phyloP scores from a whole-genome alignment of 30 jellyfish, hydroid and myxozoan genomes.

The Chrysaora quinquecirrha region DNA sequence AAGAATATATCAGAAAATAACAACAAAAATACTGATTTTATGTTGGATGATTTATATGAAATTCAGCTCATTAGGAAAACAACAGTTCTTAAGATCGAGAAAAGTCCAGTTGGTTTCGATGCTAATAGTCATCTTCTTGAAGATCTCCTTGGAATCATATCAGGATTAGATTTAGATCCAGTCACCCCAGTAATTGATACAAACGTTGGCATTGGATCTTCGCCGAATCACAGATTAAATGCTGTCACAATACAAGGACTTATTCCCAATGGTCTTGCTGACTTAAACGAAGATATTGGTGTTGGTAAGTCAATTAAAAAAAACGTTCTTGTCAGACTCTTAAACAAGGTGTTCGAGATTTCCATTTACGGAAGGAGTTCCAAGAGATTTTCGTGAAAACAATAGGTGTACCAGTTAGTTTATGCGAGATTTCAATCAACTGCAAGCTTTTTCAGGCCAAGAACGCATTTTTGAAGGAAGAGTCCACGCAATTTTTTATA shows the following conservation, averaged over 20 bases:
- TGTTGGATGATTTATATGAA: constrained; percentile 30
- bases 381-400: too few species aligned
- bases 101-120: constrained; percentile 34
- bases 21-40: not conserved
- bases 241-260: constrained; percentile 86
- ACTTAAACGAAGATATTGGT: constrained; percentile 37
- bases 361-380: too few species aligned
- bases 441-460: too few species aligned
- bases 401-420: too few species aligned
- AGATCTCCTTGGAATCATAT: constrained; percentile 81
- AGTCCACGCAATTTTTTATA: too few species aligned
- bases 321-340: too few species aligned
- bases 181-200: constrained; percentile 46
- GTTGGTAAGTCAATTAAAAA: constrained; percentile 57
- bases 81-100: constrained; percentile 50
- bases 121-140: constrained; percentile 44
- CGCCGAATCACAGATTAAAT: constrained; percentile 50
- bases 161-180: constrained; percentile 93
- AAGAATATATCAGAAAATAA: constrained; percentile 13
- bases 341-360: too few species aligned
- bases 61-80: constrained; percentile 35
- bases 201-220: constrained; percentile 13
- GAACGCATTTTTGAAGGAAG: too few species aligned
- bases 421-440: too few species aligned
- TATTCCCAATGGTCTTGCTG: constrained; percentile 62